These are phyloP conservation scores for Galeopterus variegatus DNA, from an alignment of 2,113 vertebrate species.

Conservation along the genomic window DNA sequence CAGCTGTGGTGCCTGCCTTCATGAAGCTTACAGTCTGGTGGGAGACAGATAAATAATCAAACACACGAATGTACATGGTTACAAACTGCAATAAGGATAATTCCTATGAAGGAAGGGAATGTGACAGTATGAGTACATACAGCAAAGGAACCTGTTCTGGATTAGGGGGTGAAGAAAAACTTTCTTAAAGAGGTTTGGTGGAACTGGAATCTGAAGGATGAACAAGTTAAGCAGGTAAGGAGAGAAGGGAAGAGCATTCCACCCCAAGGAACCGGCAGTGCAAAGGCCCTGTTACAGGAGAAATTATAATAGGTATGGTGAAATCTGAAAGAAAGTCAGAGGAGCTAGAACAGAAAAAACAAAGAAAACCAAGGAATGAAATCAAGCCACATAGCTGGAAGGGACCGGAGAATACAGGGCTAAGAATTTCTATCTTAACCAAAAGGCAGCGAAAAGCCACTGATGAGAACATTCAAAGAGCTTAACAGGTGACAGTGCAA, in stretches of 20 bases:
- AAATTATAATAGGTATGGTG: neutral
- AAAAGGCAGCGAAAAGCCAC: neutral
- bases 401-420: neutral
- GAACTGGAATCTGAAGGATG: neutral
- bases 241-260: neutral
- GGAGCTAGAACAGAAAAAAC: neutral
- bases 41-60: neutral
- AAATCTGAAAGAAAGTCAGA: neutral
- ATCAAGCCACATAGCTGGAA: neutral
- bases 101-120: neutral
- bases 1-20: neutral
- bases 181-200: neutral
- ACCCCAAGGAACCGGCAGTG: neutral
- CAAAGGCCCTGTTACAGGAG: neutral
- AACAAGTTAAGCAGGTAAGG: neutral
- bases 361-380: neutral
- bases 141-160: neutral
- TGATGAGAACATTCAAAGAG: neutral
- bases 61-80: neutral
- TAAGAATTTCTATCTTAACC: neutral
- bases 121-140: accelerated
- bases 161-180: neutral
- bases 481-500: neutral
- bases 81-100: neutral
- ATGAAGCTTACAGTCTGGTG: neutral